Percentiles rank a stretch among this genome's conserved stretches.
Evolutionary conservation across 2,888 invertebrate genomes (phyloP).

Genomic region (Bombylius major): DNA sequence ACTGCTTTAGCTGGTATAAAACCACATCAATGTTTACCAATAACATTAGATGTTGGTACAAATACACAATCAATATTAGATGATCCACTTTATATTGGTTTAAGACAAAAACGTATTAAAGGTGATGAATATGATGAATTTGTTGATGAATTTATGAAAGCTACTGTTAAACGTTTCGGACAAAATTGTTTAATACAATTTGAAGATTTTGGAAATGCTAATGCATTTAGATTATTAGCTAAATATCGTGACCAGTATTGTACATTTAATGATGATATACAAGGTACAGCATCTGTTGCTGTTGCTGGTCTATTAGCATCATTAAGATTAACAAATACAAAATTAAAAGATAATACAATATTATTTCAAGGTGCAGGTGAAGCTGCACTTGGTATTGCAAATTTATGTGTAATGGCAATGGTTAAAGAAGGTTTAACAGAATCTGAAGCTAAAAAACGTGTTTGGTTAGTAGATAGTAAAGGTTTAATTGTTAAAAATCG

Average conservation of each 20-base stretch:
- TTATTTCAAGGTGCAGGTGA: constrained; percentile 97
- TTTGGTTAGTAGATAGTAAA: constrained; percentile 89
- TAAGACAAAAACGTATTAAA: constrained; percentile 69
- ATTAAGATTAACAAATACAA: constrained; percentile 67
- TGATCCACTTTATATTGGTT: constrained; percentile 92
- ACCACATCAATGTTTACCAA: constrained; percentile 88
- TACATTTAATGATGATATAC: constrained; percentile 98
- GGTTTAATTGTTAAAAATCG: constrained; percentile 85
- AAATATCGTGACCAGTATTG: constrained; percentile 83
- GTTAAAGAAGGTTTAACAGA: constrained; percentile 63
- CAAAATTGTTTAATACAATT: constrained; percentile 83
- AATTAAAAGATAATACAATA: constrained; percentile 70
- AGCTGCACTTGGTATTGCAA: constrained; percentile 90
- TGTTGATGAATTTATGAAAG: constrained; percentile 93
- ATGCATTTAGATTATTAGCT: constrained; percentile 85
- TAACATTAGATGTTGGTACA: constrained; percentile 86
- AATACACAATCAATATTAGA: constrained; percentile 73
- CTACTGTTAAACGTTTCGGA: constrained; percentile 72
- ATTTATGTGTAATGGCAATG: constrained; percentile 88
- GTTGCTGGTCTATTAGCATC: constrained; percentile 87
- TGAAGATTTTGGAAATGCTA: constrained; percentile 96
- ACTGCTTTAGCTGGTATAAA: constrained; percentile 95
- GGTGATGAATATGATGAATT: constrained; percentile 85
- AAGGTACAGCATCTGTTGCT: constrained; percentile 93
- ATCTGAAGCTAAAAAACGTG: constrained; percentile 62